These are phyloP conservation scores for Cataglyphis albicans DNA, from an alignment of 2,888 invertebrate genomes.

Conservation along the genomic window DNA sequence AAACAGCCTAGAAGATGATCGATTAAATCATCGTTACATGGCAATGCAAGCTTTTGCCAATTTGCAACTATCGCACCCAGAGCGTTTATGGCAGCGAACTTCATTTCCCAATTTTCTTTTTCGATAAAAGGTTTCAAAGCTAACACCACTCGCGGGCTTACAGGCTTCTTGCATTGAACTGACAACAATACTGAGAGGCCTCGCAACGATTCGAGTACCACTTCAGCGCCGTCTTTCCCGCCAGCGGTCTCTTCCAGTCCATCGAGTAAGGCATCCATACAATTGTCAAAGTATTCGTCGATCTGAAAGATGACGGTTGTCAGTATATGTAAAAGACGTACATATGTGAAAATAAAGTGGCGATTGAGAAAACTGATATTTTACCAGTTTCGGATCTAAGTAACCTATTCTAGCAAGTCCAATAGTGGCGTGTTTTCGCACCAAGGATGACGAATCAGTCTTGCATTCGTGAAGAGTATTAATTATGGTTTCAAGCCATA, in stretches of 20 bases:
- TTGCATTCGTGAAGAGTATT: constrained; percentile 81
- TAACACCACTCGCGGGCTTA: constrained; percentile 81
- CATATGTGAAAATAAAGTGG: background rate
- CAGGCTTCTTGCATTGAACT: constrained; percentile 75
- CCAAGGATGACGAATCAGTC: constrained; percentile 81
- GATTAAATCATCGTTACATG: constrained; percentile 75
- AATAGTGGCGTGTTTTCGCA: constrained; percentile 80
- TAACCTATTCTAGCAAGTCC: constrained; percentile 80
- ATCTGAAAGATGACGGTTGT: constrained; percentile 67
- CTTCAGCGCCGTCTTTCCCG: constrained; percentile 79
- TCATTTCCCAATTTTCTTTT: constrained; percentile 82
- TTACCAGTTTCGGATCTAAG: constrained; percentile 78
- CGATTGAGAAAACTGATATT: background rate
- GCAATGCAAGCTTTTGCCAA: constrained; percentile 75
- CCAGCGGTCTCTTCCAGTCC: constrained; percentile 81
- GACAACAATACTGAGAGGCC: constrained; percentile 80
- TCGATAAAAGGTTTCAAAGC: constrained; percentile 83
- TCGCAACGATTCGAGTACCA: constrained; percentile 81
- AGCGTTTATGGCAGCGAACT: constrained; percentile 80
- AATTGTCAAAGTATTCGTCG: constrained; percentile 81
- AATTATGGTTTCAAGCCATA: constrained; percentile 82
- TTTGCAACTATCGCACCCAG: constrained; percentile 77
- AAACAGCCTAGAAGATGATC: constrained; percentile 82
- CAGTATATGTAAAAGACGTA: background rate
- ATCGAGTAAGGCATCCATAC: constrained; percentile 79